phyloP scores from a whole-genome alignment of 2,888 invertebrate genomes.

The Gymnocheta viridis region DNA sequence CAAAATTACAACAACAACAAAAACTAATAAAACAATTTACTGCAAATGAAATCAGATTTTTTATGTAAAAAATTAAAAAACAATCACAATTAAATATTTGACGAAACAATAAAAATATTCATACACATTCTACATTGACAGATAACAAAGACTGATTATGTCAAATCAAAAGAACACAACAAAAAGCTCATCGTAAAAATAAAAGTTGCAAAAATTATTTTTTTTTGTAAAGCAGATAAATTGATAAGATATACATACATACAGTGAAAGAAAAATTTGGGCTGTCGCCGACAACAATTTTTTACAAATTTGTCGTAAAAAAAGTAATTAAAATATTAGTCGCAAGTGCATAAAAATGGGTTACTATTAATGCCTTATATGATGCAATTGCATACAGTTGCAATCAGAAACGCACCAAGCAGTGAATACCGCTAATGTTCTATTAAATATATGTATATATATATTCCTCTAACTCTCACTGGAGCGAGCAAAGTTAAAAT shows the following conservation, averaged over 20 bases:
- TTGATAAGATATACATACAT: background rate
- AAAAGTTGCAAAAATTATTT: background rate
- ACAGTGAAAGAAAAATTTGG: too few relatives aligned
- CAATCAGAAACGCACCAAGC: too few relatives aligned
- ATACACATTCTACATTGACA: conserved; percentile 16
- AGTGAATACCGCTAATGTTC: too few relatives aligned
- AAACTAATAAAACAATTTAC: background rate
- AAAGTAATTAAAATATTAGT: too few relatives aligned
- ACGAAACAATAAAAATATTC: background rate
- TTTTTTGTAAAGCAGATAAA: background rate
- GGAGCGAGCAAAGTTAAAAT: too few relatives aligned
- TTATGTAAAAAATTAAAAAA: background rate
- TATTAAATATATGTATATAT: too few relatives aligned
- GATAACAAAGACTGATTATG: conserved; percentile 38
- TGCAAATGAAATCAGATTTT: background rate
- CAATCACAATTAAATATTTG: conserved; percentile 28
- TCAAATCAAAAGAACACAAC: background rate
- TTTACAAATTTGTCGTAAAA: too few relatives aligned
- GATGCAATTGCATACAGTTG: too few relatives aligned
- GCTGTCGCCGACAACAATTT: too few relatives aligned
- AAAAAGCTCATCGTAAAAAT: background rate
- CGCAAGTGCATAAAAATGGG: too few relatives aligned
- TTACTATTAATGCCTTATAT: too few relatives aligned
- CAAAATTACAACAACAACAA: background rate
- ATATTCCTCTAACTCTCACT: too few relatives aligned